Evolutionary conservation across 1,140 invertebrate species (phyloP).

Genomic region (Rhagoletis zephyria): DNA sequence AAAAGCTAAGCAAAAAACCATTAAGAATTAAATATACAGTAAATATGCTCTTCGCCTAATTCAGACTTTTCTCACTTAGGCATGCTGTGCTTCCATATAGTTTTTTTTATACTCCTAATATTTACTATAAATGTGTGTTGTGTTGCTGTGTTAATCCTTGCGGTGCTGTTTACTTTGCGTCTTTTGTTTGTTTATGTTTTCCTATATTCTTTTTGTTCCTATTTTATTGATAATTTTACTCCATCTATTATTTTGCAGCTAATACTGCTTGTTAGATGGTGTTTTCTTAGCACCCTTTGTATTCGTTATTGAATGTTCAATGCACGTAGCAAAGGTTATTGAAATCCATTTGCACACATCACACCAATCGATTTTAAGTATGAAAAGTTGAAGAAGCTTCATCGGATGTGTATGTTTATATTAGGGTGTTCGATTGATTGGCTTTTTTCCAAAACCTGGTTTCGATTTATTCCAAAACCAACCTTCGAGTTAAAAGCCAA

Average conservation of each 20-base stretch:
- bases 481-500: no score
- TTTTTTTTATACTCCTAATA: no score
- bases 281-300: background rate
- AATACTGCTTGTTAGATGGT: constrained; percentile 15
- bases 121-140: no score
- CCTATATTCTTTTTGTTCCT: background rate
- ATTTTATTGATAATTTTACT: constrained; percentile 7
- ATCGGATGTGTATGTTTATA: no score
- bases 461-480: no score
- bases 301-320: background rate
- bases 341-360: constrained; percentile 54
- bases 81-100: no score
- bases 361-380: constrained; percentile 3
- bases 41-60: background rate
- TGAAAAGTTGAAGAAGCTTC: background rate
- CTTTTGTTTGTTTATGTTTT: background rate
- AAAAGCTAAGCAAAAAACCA: background rate
- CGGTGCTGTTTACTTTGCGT: background rate
- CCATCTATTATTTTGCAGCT: background rate
- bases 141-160: background rate
- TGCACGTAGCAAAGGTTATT: constrained; percentile 40
- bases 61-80: background rate
- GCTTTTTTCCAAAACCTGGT: no score
- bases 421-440: no score
- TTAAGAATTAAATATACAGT: background rate